Evolutionary conservation across 2,113 vertebrate species (phyloP), one percentile per base, ranked within the genome.

Genomic region (Scytalopus superciliaris): DNA sequence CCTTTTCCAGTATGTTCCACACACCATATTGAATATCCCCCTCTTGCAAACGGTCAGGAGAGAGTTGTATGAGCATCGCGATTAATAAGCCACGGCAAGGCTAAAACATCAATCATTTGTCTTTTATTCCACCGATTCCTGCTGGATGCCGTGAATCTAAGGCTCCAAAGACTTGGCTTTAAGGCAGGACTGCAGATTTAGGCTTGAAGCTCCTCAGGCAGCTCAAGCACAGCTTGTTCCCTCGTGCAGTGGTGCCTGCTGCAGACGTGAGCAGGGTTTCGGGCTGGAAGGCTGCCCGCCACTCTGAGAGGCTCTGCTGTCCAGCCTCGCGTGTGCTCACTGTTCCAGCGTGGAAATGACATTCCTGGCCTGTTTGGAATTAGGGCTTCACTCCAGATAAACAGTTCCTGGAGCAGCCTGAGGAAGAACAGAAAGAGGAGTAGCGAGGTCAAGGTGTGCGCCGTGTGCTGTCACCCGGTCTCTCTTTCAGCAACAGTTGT

Each of bases 331-430:
- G 3, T 37, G 42, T 49, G 72, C 35, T 87, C 37, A 49, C 74
- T 44, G 33, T 64, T 92, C 50, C 82, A 95, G 47, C 2, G 0
- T 90, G 68, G 59, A 93, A 87, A 78, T 87, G 10, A 17, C 67
- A 82, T 96, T 94, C 83, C 82, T 94, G 49, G 84, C 74, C 94
- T 96, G 83, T 79, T 93, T 75, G 83, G 74, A 88, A 76, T 95
- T 52, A 83, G 52, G 7, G 6, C 84, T 89, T 92, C 37, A 3
- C 33, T 86, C 45, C 84, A 75, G 79, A 84, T 77, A 62, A 81
- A 44, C 55, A 56, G 62, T 80, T 92, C 55, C 68, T 68, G 52
- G 45, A 67, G 55, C 42, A 39, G 14, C 19, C 19, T 47, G 64
- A 62, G 28, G 39, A 60, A 40, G 39, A 62, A 70, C 8, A 77